Evolutionary conservation across 1,140 invertebrate species (phyloP).

Genomic region (Pseudomyrmex sp.): DNA sequence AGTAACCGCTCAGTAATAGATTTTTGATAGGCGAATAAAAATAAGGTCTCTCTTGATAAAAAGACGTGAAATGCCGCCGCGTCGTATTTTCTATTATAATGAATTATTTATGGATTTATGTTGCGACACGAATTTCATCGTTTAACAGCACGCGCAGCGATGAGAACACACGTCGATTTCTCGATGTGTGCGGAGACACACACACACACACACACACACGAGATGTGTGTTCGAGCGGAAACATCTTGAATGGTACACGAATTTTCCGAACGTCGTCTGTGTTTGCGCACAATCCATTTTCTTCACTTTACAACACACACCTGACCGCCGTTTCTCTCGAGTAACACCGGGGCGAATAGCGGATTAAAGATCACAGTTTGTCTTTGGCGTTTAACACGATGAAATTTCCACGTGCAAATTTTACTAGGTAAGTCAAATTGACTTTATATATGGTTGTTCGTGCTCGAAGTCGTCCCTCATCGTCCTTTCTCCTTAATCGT

Average conservation of each 20-base stretch:
- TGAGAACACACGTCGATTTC: not conserved
- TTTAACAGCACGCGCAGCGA: conserved; percentile 1
- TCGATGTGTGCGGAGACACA: too few relatives aligned
- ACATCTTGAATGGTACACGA: not conserved
- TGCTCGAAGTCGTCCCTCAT: conserved; percentile 1
- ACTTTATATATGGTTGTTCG: not conserved
- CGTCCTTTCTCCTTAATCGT: not conserved
- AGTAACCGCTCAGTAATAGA: conserved; percentile 43
- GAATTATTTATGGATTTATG: conserved; percentile 50
- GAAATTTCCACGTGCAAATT: conserved; percentile 32
- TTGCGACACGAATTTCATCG: conserved; percentile 12
- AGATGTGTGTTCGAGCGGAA: too few relatives aligned
- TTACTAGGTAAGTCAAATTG: conserved; percentile 18
- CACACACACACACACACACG: too few relatives aligned
- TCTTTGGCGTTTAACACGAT: conserved; percentile 28
- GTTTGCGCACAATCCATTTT: conserved; percentile 28
- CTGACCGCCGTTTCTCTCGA: conserved; percentile 2
- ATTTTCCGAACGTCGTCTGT: conserved; percentile 15
- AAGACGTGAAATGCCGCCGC: not conserved
- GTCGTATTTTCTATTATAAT: not conserved
- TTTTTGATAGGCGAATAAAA: conserved; percentile 38
- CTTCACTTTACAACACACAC: not conserved
- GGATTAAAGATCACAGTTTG: conserved; percentile 53
- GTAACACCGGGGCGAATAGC: conserved; percentile 13
- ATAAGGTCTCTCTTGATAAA: conserved; percentile 40